Percentiles rank a stretch among this genome's conserved stretches.
These are phyloP conservation scores for Ennomos fuscantarius DNA, from an alignment of 2,888 invertebrate genomes.

Conservation along the genomic window DNA sequence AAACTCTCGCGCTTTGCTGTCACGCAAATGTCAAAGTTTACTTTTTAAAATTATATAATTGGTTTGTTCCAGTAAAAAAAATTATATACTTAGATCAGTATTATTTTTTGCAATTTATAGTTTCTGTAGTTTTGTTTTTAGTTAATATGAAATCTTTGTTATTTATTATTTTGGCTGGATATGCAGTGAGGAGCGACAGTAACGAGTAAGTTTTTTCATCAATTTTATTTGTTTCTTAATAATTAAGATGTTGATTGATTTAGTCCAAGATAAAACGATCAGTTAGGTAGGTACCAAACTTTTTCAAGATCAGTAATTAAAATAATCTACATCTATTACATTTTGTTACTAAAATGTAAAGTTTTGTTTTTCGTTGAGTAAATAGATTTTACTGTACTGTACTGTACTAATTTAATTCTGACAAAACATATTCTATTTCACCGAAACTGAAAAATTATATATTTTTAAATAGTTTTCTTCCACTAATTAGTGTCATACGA, in stretches of 20 bases:
- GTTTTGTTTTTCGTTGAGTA: no score
- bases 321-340: no score
- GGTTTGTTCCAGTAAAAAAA: background rate
- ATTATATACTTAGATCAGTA: conserved; percentile 15
- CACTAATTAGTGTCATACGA: no score
- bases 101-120: conserved; percentile 17
- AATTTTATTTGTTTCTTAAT: background rate
- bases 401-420: no score
- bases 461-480: no score
- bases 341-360: no score
- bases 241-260: background rate
- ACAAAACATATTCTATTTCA: no score
- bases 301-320: no score
- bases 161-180: conserved; percentile 63
- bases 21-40: conserved; percentile 29
- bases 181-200: conserved; percentile 67
- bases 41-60: conserved; percentile 3
- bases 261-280: no score
- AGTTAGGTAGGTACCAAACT: no score
- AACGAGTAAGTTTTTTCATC: conserved; percentile 58
- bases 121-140: conserved; percentile 18
- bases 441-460: no score
- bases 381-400: no score
- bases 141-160: conserved; percentile 57
- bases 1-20: conserved; percentile 33